Conservation (phyloP, 2,113 vertebrate species). For the Smithornis capensis region DNA sequence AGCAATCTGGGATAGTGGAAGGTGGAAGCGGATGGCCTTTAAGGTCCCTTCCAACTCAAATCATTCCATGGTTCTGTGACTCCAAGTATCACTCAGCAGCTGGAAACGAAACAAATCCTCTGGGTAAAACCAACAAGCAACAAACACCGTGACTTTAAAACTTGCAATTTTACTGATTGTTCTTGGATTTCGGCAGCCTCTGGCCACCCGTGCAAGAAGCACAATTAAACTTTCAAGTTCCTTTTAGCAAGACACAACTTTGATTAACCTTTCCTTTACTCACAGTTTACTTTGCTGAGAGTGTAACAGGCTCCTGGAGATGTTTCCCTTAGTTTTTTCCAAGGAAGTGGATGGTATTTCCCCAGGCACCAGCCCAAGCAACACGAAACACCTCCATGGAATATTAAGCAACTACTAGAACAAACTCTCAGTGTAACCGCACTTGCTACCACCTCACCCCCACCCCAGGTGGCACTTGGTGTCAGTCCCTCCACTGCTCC, state of each 20-base stretch:
- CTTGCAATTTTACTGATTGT: accelerated
- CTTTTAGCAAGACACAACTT: background rate
- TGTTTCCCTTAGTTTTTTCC: background rate
- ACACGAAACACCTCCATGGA: background rate
- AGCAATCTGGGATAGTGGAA: accelerated
- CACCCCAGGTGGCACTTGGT: background rate
- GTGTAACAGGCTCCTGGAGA: background rate
- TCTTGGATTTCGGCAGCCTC: background rate
- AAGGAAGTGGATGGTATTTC: background rate
- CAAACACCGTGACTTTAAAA: accelerated
- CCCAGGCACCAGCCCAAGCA: background rate
- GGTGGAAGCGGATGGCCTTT: accelerated
- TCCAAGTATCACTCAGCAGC: background rate
- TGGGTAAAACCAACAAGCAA: background rate
- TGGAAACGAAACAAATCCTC: background rate
- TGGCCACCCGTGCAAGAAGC: background rate
- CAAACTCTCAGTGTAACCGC: background rate
- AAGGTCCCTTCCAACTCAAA: background rate
- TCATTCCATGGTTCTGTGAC: too few relatives aligned
- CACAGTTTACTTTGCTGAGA: background rate
- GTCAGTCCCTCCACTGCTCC: background rate
- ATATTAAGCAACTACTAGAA: background rate
- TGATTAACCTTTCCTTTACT: constrained; percentile 2
- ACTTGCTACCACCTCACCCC: background rate
- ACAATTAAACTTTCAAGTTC: background rate